phyloP scores from a whole-genome alignment of 2,113 vertebrate species.

The Neotoma lepida region DNA sequence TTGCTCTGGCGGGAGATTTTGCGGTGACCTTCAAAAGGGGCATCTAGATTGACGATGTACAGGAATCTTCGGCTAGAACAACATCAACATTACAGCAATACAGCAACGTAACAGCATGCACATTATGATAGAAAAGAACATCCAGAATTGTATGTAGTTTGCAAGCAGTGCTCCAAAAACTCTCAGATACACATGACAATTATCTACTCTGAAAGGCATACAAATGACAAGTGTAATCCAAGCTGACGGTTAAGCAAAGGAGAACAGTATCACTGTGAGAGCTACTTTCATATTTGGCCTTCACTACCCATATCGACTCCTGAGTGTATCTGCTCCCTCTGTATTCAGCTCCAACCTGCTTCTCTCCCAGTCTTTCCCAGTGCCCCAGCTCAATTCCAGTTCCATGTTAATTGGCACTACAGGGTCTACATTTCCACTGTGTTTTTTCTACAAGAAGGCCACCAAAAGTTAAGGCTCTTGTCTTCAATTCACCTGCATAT shows the following conservation, averaged over 20 bases:
- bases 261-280: background rate
- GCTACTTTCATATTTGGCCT: background rate
- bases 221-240: conserved; percentile 2
- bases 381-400: too few species aligned
- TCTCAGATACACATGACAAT: background rate
- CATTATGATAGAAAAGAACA: background rate
- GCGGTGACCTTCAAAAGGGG: conserved; percentile 90
- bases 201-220: conserved; percentile 20
- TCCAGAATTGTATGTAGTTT: background rate
- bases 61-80: conserved; percentile 92
- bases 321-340: background rate
- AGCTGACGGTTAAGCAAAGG: background rate
- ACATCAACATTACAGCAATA: background rate
- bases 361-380: background rate
- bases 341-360: background rate
- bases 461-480: background rate
- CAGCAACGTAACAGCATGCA: background rate
- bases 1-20: conserved; percentile 98
- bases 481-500: background rate
- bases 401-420: background rate
- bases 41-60: conserved; percentile 95
- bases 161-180: background rate
- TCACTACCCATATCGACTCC: background rate
- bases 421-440: background rate
- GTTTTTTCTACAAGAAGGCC: background rate